Percentiles rank a stretch among this genome's conserved stretches.
Evolutionary conservation across 2,888 invertebrate genomes (phyloP).

Genomic region (Keiferia lycopersicella): DNA sequence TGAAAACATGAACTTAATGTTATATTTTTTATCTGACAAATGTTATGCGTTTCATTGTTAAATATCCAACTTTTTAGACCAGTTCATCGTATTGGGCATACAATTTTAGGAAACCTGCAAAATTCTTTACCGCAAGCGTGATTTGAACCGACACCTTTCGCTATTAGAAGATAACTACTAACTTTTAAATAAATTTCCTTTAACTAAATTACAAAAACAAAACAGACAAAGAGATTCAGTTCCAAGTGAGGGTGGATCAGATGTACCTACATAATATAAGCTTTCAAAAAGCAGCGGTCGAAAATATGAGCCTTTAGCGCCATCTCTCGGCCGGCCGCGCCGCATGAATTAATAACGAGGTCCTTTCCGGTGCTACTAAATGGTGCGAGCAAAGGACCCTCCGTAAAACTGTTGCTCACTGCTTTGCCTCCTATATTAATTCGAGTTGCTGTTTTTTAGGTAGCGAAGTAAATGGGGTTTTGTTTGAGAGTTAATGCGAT

Average conservation of each 20-base stretch:
- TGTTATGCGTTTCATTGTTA: no score
- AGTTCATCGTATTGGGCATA: no score
- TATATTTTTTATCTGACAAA: no score
- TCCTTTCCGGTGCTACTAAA: slow-evolving; percentile 74
- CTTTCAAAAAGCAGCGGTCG: not conserved
- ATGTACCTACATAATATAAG: not conserved
- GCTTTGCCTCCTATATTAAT: not conserved
- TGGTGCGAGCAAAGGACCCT: slow-evolving; percentile 71
- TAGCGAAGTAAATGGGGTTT: not conserved
- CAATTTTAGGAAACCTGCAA: not conserved
- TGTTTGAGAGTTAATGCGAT: no score
- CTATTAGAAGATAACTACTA: no score
- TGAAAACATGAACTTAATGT: no score
- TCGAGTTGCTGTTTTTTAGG: not conserved
- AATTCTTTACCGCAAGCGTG: no score
- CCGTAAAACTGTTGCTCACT: slow-evolving; percentile 1
- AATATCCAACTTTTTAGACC: no score
- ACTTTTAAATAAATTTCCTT: no score
- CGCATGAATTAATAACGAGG: slow-evolving; percentile 65
- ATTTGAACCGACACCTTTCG: no score
- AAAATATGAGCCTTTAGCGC: slow-evolving; percentile 40
- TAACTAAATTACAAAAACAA: not conserved
- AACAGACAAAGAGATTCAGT: not conserved
- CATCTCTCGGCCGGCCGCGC: slow-evolving; percentile 44
- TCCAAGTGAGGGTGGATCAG: not conserved